These are phyloP conservation scores for Drosophila helvetica DNA, from an alignment of 2,888 invertebrate species.

Conservation along the genomic window DNA sequence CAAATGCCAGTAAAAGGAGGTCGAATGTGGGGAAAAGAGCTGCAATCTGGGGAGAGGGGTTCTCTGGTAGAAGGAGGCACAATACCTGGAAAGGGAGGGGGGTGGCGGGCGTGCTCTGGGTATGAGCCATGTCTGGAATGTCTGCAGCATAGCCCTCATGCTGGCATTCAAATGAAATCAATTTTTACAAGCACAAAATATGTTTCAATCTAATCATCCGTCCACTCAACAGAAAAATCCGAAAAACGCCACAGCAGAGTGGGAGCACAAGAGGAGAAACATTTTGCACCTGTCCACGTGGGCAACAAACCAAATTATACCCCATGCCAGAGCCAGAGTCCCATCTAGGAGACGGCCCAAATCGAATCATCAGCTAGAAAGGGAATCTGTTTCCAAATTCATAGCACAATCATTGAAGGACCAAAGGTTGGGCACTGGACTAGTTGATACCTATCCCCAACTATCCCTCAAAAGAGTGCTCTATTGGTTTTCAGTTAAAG, in stretches of 20 bases:
- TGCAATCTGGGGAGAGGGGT: neutral
- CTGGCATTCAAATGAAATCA: slow-evolving; percentile 32
- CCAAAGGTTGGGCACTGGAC: neutral
- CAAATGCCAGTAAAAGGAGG: slow-evolving; percentile 6
- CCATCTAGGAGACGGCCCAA: neutral
- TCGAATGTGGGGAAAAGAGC: too few species aligned
- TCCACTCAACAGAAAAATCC: slow-evolving; percentile 14
- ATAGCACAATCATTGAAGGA: neutral
- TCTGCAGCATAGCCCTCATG: slow-evolving; percentile 2
- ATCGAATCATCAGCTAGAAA: neutral
- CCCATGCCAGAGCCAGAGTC: neutral
- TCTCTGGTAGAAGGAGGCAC: too few species aligned
- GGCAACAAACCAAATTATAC: neutral
- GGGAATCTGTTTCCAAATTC: neutral
- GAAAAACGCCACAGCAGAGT: slow-evolving; percentile 7
- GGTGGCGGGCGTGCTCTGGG: too few species aligned
- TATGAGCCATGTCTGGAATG: slow-evolving; percentile 1
- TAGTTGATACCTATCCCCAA: neutral
- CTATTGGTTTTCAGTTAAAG: neutral
- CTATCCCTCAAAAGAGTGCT: too few species aligned
- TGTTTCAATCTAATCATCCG: slow-evolving; percentile 36
- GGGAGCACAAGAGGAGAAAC: neutral
- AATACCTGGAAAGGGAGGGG: too few species aligned
- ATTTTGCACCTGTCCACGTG: slow-evolving; percentile 35
- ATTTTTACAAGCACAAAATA: slow-evolving; percentile 24